Conservation (phyloP, 1,140 invertebrate species). For the Oryctes rhinoceros region DNA sequence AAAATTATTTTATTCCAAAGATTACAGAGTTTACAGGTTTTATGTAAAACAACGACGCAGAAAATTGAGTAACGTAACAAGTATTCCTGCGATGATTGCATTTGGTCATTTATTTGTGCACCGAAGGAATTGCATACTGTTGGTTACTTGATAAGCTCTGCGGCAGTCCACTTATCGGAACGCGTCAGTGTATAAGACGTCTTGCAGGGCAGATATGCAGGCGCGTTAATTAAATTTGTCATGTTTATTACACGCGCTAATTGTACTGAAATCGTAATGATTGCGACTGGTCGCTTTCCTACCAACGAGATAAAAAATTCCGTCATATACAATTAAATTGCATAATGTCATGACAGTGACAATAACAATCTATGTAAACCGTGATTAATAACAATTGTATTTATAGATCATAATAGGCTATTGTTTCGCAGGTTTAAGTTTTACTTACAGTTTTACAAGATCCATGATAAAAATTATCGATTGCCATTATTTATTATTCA, state of each 20-base stretch:
- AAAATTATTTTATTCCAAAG: no score
- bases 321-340: conserved; percentile 9
- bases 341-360: conserved; percentile 23
- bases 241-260: conserved; percentile 16
- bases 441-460: background rate
- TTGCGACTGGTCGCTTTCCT: background rate
- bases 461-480: conserved; percentile 27
- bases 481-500: conserved; percentile 20
- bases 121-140: no score
- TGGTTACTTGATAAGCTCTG: background rate
- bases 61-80: no score
- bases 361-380: conserved; percentile 27
- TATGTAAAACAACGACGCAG: no score
- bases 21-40: no score
- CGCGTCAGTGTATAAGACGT: background rate
- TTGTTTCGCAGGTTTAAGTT: background rate
- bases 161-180: background rate
- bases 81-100: no score
- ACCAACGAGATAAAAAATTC: background rate
- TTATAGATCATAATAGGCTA: conserved; percentile 31
- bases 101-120: no score
- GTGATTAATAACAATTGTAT: conserved; percentile 27
- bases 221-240: conserved; percentile 22
- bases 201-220: background rate
- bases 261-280: background rate